Conservation (phyloP, 2,888 invertebrate species). For the Calameuta filiformis region DNA sequence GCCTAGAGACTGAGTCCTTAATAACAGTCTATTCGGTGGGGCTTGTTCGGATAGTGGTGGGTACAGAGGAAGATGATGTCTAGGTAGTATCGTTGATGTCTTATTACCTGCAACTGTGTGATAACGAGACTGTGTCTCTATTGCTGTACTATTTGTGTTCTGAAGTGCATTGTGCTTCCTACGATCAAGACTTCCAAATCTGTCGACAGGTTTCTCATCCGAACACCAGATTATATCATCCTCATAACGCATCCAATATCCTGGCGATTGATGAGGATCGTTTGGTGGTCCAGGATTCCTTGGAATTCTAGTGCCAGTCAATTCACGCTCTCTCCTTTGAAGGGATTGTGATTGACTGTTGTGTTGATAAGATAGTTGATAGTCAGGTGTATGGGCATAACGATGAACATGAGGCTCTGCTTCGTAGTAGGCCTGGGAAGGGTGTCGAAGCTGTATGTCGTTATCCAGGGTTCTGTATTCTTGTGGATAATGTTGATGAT, state of each 20-base stretch:
- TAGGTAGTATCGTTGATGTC: neutral
- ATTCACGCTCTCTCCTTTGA: conserved; percentile 36
- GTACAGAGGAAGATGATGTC: neutral
- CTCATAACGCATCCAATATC: conserved; percentile 57
- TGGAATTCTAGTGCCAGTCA: neutral
- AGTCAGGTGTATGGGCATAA: conserved; percentile 41
- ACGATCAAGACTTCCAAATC: conserved; percentile 73
- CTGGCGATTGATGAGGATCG: conserved; percentile 45
- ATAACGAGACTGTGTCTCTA: conserved; percentile 33
- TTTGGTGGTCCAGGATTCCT: conserved; percentile 23
- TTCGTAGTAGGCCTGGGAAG: conserved; percentile 31
- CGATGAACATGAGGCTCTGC: conserved; percentile 40
- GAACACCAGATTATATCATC: conserved; percentile 60
- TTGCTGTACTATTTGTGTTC: neutral
- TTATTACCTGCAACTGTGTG: conserved; percentile 44
- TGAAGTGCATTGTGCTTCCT: conserved; percentile 65
- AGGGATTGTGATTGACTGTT: conserved; percentile 27
- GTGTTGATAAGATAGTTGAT: conserved; percentile 33
- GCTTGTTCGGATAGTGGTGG: conserved; percentile 46
- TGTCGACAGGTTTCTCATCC: conserved; percentile 55
- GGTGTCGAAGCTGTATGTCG: neutral
- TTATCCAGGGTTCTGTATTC: conserved; percentile 10
- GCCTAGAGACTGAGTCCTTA: conserved; percentile 72
- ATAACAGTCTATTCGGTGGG: conserved; percentile 61
- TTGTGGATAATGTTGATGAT: conserved; percentile 36